phyloP scores from a whole-genome alignment of 2,113 vertebrate genomes.

The Pelvicachromis taeniatus region DNA sequence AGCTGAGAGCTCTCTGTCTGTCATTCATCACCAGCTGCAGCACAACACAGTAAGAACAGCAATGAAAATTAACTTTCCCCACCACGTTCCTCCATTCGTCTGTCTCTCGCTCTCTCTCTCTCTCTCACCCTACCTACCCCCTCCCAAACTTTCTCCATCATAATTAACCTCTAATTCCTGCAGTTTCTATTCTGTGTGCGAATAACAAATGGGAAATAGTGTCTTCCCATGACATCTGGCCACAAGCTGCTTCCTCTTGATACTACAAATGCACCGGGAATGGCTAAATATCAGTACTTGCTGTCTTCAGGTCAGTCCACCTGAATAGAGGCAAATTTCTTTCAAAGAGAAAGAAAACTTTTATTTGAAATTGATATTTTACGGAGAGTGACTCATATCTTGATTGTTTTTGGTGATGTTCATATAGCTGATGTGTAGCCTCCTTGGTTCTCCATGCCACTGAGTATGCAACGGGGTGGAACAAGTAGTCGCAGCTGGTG shows the following conservation, averaged over 20 bases:
- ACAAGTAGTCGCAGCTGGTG: not conserved
- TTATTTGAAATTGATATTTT: slow-evolving; percentile 29
- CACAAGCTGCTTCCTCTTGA: slow-evolving; percentile 60
- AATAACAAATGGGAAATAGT: slow-evolving; percentile 58
- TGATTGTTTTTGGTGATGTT: not conserved
- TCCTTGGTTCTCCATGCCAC: not conserved
- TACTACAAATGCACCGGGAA: slow-evolving; percentile 22
- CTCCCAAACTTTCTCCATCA: slow-evolving; percentile 29
- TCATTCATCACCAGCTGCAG: slow-evolving; percentile 69
- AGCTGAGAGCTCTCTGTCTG: slow-evolving; percentile 58
- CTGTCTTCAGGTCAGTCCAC: not conserved
- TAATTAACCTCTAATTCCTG: slow-evolving; percentile 69
- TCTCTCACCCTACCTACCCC: not conserved
- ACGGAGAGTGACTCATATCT: slow-evolving; percentile 5
- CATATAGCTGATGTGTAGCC: not conserved
- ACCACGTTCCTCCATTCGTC: not conserved
- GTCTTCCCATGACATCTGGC: slow-evolving; percentile 61
- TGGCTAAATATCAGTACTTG: slow-evolving; percentile 37
- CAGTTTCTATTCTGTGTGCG: slow-evolving; percentile 49
- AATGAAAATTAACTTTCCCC: slow-evolving; percentile 46
- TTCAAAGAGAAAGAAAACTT: not conserved
- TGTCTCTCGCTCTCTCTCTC: not conserved
- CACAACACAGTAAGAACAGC: slow-evolving; percentile 43
- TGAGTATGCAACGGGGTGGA: not conserved
- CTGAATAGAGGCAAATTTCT: not conserved